Evolutionary conservation across 1,140 invertebrate species (phyloP), one percentile per base, ranked within the genome.

Genomic region (Eufriesea mexicana): DNA sequence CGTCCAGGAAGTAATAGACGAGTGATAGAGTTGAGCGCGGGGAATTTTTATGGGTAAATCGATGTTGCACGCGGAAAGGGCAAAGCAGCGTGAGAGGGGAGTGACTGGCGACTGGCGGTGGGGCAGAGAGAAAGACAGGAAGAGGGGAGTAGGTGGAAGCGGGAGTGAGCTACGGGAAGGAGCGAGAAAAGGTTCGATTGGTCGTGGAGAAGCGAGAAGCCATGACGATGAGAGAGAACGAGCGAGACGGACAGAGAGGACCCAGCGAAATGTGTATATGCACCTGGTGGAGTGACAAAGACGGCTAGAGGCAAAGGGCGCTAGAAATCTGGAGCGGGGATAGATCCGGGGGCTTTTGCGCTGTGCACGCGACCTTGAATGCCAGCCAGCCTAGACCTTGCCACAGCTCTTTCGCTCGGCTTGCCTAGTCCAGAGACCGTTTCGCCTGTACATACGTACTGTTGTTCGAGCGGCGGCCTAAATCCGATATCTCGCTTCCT

Each of bases 41-140:
- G 83, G 90, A 92, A 93, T 93, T 93, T 93, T 94, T 94, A 93
- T 94, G 90, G 92, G 84, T 92, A 94, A 94, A 94, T 93, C 93
- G 92, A 94, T 94, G 93, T 91, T 91, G 92, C 92, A 89, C 83
- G 81, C 82, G 81, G 59, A 79, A 79, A 70, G 76, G 79, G 59
- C 55, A 57, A 25, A 51, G 28, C 28, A 55, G 71, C 20, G 66
- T 66, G 77, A 45, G 79, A 72, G 74, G 76, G 67, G 79, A 68
- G 25, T 9, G 12, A 28, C 51, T 47, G 7, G 57, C 25, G 82
- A 67, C 20, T 42, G 20, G 20, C 57, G 57, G 47, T 35, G 72
- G n/a, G 23, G 42, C 70, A 25, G 45, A 54, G 49, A 67, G 28
- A 74, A 16, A 42, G 55, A 71, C 0, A 2, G 45, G 1, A 49